phyloP scores from a whole-genome alignment of 2,113 vertebrate genomes.

The Pelmatolapia mariae region DNA sequence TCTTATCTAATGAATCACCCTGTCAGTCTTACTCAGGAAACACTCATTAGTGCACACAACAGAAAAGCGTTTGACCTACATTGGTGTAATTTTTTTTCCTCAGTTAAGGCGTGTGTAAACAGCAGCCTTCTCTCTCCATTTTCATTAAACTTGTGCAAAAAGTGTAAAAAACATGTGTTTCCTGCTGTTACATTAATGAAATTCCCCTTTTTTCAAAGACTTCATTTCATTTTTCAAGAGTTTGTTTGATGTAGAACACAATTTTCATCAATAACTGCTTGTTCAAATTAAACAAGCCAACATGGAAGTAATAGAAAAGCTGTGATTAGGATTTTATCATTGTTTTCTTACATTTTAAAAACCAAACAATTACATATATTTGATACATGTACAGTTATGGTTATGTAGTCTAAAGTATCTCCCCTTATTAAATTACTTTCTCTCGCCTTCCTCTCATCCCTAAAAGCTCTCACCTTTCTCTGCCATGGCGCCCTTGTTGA shows the following conservation, averaged over 20 bases:
- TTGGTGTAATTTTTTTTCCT: constrained; percentile 1
- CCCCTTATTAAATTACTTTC: not conserved
- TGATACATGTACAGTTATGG: not conserved
- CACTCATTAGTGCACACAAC: constrained; percentile 28
- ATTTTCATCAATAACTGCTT: not conserved
- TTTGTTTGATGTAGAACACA: not conserved
- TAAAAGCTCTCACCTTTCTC: constrained; percentile 78
- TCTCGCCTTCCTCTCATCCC: rapidly evolving
- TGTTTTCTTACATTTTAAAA: not conserved
- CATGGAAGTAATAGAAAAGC: not conserved
- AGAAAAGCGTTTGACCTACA: constrained; percentile 40
- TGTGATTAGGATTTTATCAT: not conserved
- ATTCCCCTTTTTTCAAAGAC: not conserved
- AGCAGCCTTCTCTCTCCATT: not conserved
- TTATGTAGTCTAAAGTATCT: not conserved
- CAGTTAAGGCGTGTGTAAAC: constrained; percentile 12
- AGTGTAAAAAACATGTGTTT: not conserved
- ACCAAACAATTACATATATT: not conserved
- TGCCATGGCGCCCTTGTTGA: constrained; percentile 90
- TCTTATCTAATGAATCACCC: constrained; percentile 41
- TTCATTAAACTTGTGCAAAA: not conserved
- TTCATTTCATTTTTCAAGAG: not conserved
- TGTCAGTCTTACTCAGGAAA: constrained; percentile 41
- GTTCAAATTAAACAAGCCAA: not conserved
- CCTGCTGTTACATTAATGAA: not conserved